Conservation (phyloP, 2,888 invertebrate genomes). For the Carcina quercana region DNA sequence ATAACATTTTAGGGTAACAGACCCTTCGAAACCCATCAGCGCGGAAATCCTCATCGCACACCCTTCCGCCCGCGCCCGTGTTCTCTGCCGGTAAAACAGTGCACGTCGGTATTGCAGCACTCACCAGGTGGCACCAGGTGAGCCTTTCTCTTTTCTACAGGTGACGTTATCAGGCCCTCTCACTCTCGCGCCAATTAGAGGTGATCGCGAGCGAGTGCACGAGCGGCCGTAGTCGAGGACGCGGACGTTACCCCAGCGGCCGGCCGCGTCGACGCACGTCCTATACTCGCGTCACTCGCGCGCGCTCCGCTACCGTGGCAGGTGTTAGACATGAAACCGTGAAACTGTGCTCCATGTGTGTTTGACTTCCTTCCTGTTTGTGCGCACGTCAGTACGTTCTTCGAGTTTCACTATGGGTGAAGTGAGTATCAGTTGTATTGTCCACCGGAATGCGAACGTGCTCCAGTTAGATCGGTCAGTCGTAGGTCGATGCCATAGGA, state of each 20-base stretch:
- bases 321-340: slow-evolving; percentile 39
- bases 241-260: slow-evolving; percentile 64
- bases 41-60: slow-evolving; percentile 60
- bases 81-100: slow-evolving; percentile 37
- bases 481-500: slow-evolving; percentile 60
- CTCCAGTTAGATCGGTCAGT: slow-evolving; percentile 46
- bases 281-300: slow-evolving; percentile 16
- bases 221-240: slow-evolving; percentile 27
- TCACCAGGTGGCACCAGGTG: slow-evolving; percentile 52
- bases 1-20: slow-evolving; percentile 4
- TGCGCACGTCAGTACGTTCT: slow-evolving; percentile 33
- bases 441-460: slow-evolving; percentile 39
- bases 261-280: slow-evolving; percentile 39
- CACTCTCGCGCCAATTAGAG: slow-evolving; percentile 47
- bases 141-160: slow-evolving; percentile 48
- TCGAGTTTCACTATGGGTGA: slow-evolving; percentile 54
- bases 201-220: slow-evolving; percentile 32
- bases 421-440: slow-evolving; percentile 47
- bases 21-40: slow-evolving; percentile 7
- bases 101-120: slow-evolving; percentile 39
- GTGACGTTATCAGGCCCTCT: slow-evolving; percentile 36
- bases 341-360: slow-evolving; percentile 43
- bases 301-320: slow-evolving; percentile 34
- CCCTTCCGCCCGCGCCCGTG: slow-evolving; percentile 3
- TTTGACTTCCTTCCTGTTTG: slow-evolving; percentile 30